Percentiles rank a stretch among this genome's conserved stretches.
These are phyloP conservation scores for Acanthosepion esculentum DNA, from an alignment of 2,888 invertebrate species.

Conservation along the genomic window DNA sequence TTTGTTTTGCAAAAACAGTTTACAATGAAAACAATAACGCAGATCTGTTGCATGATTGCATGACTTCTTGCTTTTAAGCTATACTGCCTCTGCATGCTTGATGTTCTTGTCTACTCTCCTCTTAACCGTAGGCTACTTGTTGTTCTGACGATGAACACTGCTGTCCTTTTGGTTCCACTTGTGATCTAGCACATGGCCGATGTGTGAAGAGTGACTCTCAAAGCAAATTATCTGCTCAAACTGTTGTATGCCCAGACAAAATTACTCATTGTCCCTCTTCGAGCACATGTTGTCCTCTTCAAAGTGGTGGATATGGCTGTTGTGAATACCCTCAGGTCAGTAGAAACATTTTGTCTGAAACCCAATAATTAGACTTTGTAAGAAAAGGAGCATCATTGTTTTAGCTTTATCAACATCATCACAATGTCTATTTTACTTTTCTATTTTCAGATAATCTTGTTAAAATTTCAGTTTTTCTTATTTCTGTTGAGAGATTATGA, in stretches of 20 bases:
- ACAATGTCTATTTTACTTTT: background rate
- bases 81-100: background rate
- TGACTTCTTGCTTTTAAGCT: too few species aligned
- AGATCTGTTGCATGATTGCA: too few species aligned
- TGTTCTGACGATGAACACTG: constrained; percentile 70
- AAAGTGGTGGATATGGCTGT: constrained; percentile 56
- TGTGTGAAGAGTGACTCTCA: background rate
- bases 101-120: background rate
- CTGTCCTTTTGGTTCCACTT: constrained; percentile 61
- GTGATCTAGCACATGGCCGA: background rate
- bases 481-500: too few species aligned
- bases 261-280: constrained; percentile 54
- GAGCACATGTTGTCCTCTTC: constrained; percentile 59
- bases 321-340: constrained; percentile 59
- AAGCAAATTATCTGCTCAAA: background rate
- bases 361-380: background rate
- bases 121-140: constrained; percentile 63
- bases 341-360: background rate
- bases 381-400: background rate
- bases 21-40: too few species aligned
- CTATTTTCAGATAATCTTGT: background rate
- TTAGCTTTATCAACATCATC: background rate
- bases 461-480: too few species aligned
- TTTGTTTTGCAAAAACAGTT: too few species aligned
- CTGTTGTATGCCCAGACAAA: background rate